These are phyloP conservation scores for Periplaneta americana DNA, from an alignment of 1,140 invertebrate species.

Conservation along the genomic window DNA sequence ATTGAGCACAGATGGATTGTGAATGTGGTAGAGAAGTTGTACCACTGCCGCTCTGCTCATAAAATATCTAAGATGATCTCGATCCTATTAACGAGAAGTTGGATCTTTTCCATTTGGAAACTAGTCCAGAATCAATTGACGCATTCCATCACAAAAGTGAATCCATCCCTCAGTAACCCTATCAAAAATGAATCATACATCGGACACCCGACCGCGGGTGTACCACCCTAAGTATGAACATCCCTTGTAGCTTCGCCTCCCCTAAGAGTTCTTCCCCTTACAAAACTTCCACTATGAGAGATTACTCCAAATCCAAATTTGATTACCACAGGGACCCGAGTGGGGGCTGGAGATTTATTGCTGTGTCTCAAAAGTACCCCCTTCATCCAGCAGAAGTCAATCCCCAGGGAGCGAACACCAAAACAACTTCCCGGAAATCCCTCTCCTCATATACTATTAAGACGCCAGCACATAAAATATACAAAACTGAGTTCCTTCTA, in stretches of 20 bases:
- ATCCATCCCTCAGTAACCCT: neutral
- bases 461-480: neutral
- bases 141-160: neutral
- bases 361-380: neutral
- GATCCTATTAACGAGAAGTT: no score
- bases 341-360: constrained; percentile 19
- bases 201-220: neutral
- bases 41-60: no score
- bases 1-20: no score
- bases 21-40: no score
- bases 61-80: no score
- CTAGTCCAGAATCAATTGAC: no score
- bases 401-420: constrained; percentile 5
- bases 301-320: constrained; percentile 31
- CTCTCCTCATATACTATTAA: neutral
- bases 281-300: neutral
- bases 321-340: constrained; percentile 36
- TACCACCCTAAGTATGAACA: neutral
- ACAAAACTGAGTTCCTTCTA: neutral
- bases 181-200: neutral
- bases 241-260: neutral
- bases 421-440: constrained; percentile 1
- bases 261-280: neutral
- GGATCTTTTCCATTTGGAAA: no score
- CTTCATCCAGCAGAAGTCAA: neutral